phyloP scores from a whole-genome alignment of 2,797 vertebrate genomes.

The Urophycis tenuis region DNA sequence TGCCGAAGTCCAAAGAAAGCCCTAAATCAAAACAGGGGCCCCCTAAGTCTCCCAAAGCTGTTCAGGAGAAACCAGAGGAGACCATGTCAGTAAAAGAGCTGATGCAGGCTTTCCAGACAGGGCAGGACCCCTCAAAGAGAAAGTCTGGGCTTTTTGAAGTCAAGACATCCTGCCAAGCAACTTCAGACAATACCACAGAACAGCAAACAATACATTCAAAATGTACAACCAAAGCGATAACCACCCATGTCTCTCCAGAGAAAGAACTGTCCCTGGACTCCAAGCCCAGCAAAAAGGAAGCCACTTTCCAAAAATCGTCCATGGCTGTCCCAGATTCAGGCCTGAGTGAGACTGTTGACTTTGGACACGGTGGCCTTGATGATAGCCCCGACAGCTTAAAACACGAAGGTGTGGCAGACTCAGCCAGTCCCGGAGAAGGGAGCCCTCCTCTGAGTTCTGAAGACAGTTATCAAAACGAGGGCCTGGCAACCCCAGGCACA shows the following conservation, averaged over 20 bases:
- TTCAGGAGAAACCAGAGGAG: slow-evolving; percentile 87
- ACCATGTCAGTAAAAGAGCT: slow-evolving; percentile 96
- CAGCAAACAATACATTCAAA: slow-evolving; percentile 46
- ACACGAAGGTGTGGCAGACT: slow-evolving; percentile 79
- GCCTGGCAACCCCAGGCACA: slow-evolving; percentile 87
- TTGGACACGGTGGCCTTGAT: slow-evolving; percentile 73
- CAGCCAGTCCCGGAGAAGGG: slow-evolving; percentile 83
- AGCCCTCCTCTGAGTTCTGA: slow-evolving; percentile 90
- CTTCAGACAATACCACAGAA: slow-evolving; percentile 52
- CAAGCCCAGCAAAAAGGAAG: slow-evolving; percentile 48
- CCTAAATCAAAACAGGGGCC: slow-evolving; percentile 56
- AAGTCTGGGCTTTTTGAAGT: slow-evolving; percentile 90
- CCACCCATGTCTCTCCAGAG: slow-evolving; percentile 42
- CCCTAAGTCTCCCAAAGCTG: slow-evolving; percentile 78
- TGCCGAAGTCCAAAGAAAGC: slow-evolving; percentile 63
- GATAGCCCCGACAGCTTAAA: slow-evolving; percentile 86
- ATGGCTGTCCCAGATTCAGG: slow-evolving; percentile 61
- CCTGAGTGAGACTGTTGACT: slow-evolving; percentile 64
- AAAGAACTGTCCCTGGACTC: slow-evolving; percentile 60
- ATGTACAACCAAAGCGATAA: slow-evolving; percentile 43
- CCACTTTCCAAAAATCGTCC: no score
- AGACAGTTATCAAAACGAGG: slow-evolving; percentile 95
- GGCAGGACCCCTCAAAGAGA: slow-evolving; percentile 92
- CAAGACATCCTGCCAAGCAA: slow-evolving; percentile 63
- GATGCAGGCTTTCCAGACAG: slow-evolving; percentile 97